phyloP scores from a whole-genome alignment of 2,113 vertebrate genomes.

The Rousettus leschenaultii region DNA sequence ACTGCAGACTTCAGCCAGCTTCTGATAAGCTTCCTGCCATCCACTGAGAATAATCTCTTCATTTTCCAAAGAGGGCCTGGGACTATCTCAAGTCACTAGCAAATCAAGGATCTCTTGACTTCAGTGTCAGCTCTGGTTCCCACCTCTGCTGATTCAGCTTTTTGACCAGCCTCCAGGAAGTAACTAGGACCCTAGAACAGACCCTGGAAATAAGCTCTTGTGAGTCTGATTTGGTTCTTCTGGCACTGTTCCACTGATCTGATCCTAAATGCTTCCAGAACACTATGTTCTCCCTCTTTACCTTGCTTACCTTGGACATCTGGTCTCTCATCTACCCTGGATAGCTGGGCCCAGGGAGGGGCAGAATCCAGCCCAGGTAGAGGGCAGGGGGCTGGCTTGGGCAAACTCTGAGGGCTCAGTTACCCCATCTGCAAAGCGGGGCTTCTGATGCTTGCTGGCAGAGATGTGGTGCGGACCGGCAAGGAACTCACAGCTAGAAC shows the following conservation, averaged over 20 bases:
- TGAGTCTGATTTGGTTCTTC: slow-evolving; percentile 25
- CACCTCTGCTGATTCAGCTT: slow-evolving; percentile 21
- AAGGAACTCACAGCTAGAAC: background rate
- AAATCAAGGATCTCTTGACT: background rate
- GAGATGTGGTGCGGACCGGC: fast-evolving
- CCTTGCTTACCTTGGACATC: slow-evolving; percentile 77
- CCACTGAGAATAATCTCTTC: background rate
- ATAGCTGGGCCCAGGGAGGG: slow-evolving; percentile 59
- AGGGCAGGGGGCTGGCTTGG: background rate
- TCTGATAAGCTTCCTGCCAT: background rate
- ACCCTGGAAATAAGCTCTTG: background rate
- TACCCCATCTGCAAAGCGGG: background rate
- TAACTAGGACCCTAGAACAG: slow-evolving; percentile 60
- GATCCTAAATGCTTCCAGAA: slow-evolving; percentile 72
- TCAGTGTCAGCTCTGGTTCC: background rate
- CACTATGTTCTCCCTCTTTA: slow-evolving; percentile 76
- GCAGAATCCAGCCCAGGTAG: background rate
- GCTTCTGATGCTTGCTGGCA: background rate
- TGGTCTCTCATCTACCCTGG: slow-evolving; percentile 76
- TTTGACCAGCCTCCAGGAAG: slow-evolving; percentile 66
- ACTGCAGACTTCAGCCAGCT: background rate
- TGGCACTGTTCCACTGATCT: slow-evolving; percentile 62
- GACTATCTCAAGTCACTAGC: background rate
- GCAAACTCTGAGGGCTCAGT: background rate
- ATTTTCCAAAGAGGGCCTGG: background rate